Percentiles rank a stretch among this genome's conserved stretches.
phyloP scores from a whole-genome alignment of 2,888 invertebrate genomes.

The Ophonus ardosiacus region DNA sequence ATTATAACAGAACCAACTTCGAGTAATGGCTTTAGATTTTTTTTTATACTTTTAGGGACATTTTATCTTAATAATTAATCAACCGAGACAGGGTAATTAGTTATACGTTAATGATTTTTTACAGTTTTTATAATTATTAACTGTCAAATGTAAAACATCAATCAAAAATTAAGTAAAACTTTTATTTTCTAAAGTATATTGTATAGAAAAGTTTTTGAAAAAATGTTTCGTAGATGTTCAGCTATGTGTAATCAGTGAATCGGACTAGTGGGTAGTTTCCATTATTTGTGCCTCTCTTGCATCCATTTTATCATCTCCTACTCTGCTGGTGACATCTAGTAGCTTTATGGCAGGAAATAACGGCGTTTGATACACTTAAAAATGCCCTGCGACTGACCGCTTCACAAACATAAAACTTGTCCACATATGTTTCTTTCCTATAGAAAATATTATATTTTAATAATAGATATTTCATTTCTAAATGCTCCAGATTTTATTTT shows the following conservation, averaged over 20 bases:
- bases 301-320: slow-evolving; percentile 40
- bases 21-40: background rate
- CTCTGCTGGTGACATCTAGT: slow-evolving; percentile 36
- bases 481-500: background rate
- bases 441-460: background rate
- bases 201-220: background rate
- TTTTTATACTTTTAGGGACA: slow-evolving; percentile 36
- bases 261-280: background rate
- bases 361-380: slow-evolving; percentile 14
- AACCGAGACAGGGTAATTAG: slow-evolving; percentile 49
- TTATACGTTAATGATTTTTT: slow-evolving; percentile 54
- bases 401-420: slow-evolving; percentile 1
- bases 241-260: background rate
- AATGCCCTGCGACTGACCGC: slow-evolving; percentile 39
- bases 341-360: slow-evolving; percentile 40
- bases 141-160: slow-evolving; percentile 48
- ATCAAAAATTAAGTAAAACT: slow-evolving; percentile 51
- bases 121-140: slow-evolving; percentile 49
- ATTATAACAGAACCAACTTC: slow-evolving; percentile 20
- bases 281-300: background rate
- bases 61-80: slow-evolving; percentile 42
- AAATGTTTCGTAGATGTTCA: background rate
- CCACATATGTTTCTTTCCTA: slow-evolving; percentile 2
- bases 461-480: background rate
- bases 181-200: slow-evolving; percentile 17